These are phyloP conservation scores for Scalopus aquaticus DNA, from an alignment of 2,113 vertebrate genomes.

Conservation along the genomic window DNA sequence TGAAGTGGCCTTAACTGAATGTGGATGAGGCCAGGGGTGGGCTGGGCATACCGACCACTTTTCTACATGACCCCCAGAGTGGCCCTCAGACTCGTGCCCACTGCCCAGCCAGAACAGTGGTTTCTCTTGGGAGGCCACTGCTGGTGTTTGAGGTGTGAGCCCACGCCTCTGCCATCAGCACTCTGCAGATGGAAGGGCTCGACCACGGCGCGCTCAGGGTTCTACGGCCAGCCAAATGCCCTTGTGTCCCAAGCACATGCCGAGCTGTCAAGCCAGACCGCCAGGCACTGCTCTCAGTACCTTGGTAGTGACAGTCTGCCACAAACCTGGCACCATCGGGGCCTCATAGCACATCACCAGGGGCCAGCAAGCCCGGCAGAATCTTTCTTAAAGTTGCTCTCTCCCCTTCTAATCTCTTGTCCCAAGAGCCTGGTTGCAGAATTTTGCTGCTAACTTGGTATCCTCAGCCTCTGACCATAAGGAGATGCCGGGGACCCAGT, in stretches of 20 bases:
- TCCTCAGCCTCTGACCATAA: not conserved
- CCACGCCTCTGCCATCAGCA: not conserved
- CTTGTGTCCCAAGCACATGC: not conserved
- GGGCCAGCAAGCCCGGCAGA: not conserved
- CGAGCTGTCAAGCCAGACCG: not conserved
- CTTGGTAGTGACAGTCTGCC: not conserved
- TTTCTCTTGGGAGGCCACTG: not conserved
- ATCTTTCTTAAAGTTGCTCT: not conserved
- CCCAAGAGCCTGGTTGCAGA: not conserved
- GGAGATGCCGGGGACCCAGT: not conserved
- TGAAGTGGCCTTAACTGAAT: constrained; percentile 72
- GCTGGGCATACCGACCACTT: not conserved
- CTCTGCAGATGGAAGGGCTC: not conserved
- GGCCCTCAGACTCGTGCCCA: not conserved
- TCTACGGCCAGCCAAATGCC: accelerated
- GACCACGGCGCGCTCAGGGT: accelerated
- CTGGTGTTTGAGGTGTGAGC: not conserved
- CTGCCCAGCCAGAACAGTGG: not conserved
- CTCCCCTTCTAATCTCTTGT: not conserved
- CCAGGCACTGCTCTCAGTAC: not conserved
- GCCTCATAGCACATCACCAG: not conserved
- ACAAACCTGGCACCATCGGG: not conserved
- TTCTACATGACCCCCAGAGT: not conserved
- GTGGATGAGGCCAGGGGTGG: not conserved
- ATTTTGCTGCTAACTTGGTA: not conserved